A percentile compares a stretch with the other conserved stretches of the same genome.
Conservation (phyloP, 1,140 invertebrate genomes). For the Polyergus mexicanus region DNA sequence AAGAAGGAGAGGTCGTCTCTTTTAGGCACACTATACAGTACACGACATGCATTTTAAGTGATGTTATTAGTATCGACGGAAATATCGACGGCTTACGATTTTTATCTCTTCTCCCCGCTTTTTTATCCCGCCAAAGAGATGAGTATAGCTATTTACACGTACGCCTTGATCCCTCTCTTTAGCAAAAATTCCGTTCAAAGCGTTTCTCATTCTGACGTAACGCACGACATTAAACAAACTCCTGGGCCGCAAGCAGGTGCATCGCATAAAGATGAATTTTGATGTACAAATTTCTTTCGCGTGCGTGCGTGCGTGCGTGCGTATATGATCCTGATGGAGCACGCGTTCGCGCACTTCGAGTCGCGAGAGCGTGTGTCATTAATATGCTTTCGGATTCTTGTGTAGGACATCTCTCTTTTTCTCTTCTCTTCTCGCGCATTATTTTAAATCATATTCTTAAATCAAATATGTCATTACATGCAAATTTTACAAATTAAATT, state of each 20-base stretch:
- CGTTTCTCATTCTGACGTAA: constrained; percentile 68
- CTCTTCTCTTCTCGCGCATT: background rate
- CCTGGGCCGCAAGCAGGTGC: constrained; percentile 66
- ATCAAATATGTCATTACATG: background rate
- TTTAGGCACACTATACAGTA: background rate
- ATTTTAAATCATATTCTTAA: background rate
- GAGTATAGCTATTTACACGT: constrained; percentile 1
- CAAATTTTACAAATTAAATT: background rate
- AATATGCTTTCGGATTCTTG: background rate
- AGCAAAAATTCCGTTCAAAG: constrained; percentile 10
- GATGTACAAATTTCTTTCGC: constrained; percentile 70
- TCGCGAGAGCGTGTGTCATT: constrained; percentile 28
- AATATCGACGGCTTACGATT: background rate
- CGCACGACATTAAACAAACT: constrained; percentile 72
- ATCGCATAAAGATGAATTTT: constrained; percentile 73
- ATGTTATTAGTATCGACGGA: background rate
- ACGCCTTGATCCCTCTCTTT: constrained; percentile 29
- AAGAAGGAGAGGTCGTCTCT: background rate
- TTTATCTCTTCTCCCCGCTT: background rate
- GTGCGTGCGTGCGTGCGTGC: constrained; percentile 41
- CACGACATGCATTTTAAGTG: background rate
- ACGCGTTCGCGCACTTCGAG: constrained; percentile 51
- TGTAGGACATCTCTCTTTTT: background rate
- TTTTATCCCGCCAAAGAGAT: background rate
- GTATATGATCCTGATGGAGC: constrained; percentile 64